These are phyloP conservation scores for Delphinus delphis DNA, from an alignment of 2,113 vertebrate genomes.

Conservation along the genomic window DNA sequence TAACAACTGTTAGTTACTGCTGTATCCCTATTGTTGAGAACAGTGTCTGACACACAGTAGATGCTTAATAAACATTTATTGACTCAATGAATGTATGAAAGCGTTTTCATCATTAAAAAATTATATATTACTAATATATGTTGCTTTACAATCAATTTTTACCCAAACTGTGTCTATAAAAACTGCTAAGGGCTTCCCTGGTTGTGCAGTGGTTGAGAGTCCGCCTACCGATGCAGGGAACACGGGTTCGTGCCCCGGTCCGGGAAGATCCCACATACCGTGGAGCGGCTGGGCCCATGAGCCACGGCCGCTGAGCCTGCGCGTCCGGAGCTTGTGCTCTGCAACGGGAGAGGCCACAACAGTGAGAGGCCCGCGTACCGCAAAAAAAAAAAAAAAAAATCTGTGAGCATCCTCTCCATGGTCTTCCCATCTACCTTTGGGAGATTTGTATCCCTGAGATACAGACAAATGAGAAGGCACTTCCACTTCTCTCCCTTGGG, in stretches of 20 bases:
- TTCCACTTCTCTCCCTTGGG: not conserved
- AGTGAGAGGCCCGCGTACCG: no score
- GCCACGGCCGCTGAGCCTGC: no score
- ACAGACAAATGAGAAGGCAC: not conserved
- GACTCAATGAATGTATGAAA: not conserved
- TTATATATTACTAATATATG: not conserved
- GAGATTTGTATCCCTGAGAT: not conserved
- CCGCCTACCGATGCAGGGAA: no score
- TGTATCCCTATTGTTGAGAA: not conserved
- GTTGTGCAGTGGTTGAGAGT: no score
- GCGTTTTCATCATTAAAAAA: not conserved
- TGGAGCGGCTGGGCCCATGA: no score
- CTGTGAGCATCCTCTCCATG: not conserved
- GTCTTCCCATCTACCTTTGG: not conserved
- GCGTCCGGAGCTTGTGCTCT: no score
- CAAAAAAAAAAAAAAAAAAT: not conserved
- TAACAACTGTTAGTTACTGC: not conserved
- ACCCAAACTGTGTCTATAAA: not conserved
- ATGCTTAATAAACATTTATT: conserved; percentile 15
- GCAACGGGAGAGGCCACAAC: no score
- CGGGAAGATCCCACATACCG: no score
- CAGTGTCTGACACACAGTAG: not conserved
- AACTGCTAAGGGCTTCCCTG: not conserved
- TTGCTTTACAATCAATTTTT: not conserved
- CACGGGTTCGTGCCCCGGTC: no score